These are phyloP conservation scores for Alouatta palliata DNA, from an alignment of 2,113 vertebrate genomes.

Conservation along the genomic window DNA sequence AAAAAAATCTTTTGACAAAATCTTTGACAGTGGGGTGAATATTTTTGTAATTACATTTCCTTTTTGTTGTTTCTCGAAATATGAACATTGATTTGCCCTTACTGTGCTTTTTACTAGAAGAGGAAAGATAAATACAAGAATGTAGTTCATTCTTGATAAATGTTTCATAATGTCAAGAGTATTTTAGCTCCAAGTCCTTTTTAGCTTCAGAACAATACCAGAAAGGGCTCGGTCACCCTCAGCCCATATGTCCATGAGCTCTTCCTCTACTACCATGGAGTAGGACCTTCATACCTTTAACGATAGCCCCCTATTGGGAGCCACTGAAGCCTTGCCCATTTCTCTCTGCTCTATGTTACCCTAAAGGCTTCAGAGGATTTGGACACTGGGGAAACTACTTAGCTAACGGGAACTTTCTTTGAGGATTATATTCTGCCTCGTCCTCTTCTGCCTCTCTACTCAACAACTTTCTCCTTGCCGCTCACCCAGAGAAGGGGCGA, in stretches of 20 bases:
- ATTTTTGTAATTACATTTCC: neutral
- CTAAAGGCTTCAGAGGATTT: neutral
- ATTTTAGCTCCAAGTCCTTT: neutral
- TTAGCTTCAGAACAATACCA: neutral
- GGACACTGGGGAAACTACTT: neutral
- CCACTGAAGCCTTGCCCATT: neutral
- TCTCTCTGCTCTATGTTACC: neutral
- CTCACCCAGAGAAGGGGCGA: neutral
- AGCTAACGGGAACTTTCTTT: neutral
- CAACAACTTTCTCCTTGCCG: neutral
- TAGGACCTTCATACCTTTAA: neutral
- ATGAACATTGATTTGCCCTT: neutral
- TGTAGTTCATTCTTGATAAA: neutral
- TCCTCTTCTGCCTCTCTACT: neutral
- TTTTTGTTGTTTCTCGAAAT: neutral
- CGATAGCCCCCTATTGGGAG: neutral
- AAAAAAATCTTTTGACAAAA: neutral
- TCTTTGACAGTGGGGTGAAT: neutral
- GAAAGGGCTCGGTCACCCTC: neutral
- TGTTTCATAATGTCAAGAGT: neutral
- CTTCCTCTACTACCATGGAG: neutral
- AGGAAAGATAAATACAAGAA: neutral
- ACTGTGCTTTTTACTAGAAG: slow-evolving; percentile 2
- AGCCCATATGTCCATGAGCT: neutral
- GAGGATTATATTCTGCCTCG: neutral